Percentiles rank a stretch among this genome's conserved stretches.
phyloP scores from a whole-genome alignment of 2,113 vertebrate genomes.

The Coracopsis vasa region DNA sequence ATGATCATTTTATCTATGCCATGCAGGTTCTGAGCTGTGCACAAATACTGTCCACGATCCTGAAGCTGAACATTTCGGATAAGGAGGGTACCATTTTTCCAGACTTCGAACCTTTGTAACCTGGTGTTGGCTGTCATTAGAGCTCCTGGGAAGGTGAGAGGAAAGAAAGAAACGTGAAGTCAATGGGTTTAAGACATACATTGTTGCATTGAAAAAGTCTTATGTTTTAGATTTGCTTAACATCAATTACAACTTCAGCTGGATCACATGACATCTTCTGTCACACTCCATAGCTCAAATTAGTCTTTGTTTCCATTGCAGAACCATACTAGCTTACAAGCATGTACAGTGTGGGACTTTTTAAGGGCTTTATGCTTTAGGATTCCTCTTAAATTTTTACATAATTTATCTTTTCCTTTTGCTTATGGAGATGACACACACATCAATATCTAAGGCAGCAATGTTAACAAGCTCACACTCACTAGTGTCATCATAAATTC shows the following conservation, averaged over 20 bases:
- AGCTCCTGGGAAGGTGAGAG: conserved; percentile 69
- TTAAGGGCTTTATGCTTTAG: neutral
- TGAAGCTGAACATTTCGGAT: conserved; percentile 78
- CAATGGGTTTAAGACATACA: neutral
- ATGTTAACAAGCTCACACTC: neutral
- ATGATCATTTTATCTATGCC: conserved; percentile 76
- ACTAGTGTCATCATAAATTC: neutral
- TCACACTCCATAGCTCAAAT: neutral
- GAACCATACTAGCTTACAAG: neutral
- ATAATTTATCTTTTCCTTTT: neutral
- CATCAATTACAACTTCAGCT: neutral
- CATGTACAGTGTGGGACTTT: neutral
- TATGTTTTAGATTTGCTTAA: neutral
- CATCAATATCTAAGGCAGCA: neutral
- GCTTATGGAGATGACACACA: neutral
- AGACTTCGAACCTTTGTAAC: conserved; percentile 83
- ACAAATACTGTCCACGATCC: conserved; percentile 87
- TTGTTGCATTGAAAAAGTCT: neutral
- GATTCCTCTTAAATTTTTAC: neutral
- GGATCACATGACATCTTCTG: neutral
- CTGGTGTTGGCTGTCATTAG: conserved; percentile 78
- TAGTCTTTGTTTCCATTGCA: neutral
- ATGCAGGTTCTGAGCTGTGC: conserved; percentile 81
- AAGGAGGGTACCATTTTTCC: conserved; percentile 83
- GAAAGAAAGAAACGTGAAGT: neutral